Percentiles rank a stretch among this genome's conserved stretches.
These are phyloP conservation scores for Vannuccia rotundouncinata DNA, from an alignment of 2,888 invertebrate genomes.

Conservation along the genomic window DNA sequence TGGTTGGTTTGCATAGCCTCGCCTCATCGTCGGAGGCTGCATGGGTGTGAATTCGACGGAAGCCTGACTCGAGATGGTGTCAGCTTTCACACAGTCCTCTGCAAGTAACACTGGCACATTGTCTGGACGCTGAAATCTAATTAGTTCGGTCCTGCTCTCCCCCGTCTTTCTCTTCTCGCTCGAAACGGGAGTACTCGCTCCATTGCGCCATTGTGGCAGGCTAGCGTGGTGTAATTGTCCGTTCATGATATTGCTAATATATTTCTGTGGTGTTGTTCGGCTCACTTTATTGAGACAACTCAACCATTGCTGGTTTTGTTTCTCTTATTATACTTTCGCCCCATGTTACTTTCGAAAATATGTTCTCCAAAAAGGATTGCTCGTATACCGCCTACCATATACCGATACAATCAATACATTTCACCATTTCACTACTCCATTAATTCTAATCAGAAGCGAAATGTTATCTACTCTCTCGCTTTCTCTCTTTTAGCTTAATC, in stretches of 20 bases:
- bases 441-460: slow-evolving; percentile 14
- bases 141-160: slow-evolving; percentile 8
- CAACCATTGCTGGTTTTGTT: neutral
- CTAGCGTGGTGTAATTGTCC: neutral
- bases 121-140: slow-evolving; percentile 13
- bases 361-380: neutral
- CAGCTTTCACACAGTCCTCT: slow-evolving; percentile 15
- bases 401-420: slow-evolving; percentile 1
- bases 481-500: neutral
- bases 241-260: neutral
- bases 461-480: neutral
- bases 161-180: neutral
- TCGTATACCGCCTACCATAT: neutral
- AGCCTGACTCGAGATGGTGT: neutral
- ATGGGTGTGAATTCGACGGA: slow-evolving; percentile 15
- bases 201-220: neutral
- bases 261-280: neutral
- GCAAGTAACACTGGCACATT: neutral
- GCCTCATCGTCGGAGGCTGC: neutral
- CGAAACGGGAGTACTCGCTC: neutral
- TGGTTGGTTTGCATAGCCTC: neutral
- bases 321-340: neutral
- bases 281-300: too few species aligned
- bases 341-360: neutral
- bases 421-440: slow-evolving; percentile 14